A percentile compares a stretch with the other conserved stretches of the same genome.
Evolutionary conservation across 2,113 vertebrate genomes (phyloP).

Genomic region (Triplophysa tibetana): DNA sequence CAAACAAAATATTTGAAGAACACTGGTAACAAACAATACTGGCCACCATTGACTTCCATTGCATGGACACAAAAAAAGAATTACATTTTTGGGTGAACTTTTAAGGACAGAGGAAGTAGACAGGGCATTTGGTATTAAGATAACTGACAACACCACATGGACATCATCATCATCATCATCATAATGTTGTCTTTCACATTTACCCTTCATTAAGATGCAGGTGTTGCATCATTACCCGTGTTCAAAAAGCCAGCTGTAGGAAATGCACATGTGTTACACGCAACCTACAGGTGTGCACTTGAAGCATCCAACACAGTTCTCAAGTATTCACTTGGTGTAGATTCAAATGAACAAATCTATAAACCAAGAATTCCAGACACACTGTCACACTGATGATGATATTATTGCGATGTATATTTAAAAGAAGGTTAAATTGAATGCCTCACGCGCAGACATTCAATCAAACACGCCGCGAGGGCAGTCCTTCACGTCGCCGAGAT

Average conservation of each 20-base stretch:
- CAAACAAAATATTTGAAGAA: background rate
- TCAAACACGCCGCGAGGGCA: background rate
- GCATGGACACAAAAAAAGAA: too few species aligned
- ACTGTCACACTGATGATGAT: background rate
- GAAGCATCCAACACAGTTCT: background rate
- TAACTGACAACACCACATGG: constrained; percentile 13
- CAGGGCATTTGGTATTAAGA: background rate
- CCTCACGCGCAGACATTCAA: background rate
- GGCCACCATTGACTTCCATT: too few species aligned
- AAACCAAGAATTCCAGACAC: background rate
- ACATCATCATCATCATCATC: background rate
- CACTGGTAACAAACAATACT: too few species aligned
- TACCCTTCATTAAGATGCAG: constrained; percentile 46
- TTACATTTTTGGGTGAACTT: too few species aligned
- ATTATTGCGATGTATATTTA: background rate
- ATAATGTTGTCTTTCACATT: constrained; percentile 3
- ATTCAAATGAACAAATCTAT: constrained; percentile 1
- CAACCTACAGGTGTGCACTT: background rate
- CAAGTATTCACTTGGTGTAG: background rate
- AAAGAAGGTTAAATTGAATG: background rate
- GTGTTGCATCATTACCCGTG: constrained; percentile 39
- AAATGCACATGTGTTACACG: background rate
- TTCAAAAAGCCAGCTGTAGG: constrained; percentile 38
- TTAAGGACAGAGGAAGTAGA: constrained; percentile 16
- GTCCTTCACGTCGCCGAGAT: background rate